These are phyloP conservation scores for Crotalus tigris DNA, from an alignment of 2,113 vertebrate genomes.

Conservation along the genomic window DNA sequence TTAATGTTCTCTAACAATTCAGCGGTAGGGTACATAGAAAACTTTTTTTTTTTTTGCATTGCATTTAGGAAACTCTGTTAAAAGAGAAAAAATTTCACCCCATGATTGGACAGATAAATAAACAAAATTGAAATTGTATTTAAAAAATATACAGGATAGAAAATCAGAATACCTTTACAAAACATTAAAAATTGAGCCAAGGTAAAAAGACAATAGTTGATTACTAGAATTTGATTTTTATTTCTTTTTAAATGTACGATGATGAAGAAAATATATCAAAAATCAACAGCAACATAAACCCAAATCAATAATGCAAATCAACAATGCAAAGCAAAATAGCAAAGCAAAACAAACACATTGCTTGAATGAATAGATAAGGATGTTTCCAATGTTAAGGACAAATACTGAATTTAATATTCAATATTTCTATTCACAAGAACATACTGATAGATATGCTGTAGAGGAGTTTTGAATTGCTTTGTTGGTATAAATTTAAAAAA, in stretches of 20 bases:
- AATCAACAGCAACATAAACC: background rate
- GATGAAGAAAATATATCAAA: background rate
- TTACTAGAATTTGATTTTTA: background rate
- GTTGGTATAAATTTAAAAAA: background rate
- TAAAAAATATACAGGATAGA: background rate
- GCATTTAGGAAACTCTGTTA: conserved; percentile 62
- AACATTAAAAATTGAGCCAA: background rate
- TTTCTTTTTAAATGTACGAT: background rate
- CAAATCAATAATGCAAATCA: background rate
- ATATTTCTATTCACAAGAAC: background rate
- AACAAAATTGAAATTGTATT: background rate
- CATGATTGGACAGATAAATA: background rate
- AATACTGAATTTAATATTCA: background rate
- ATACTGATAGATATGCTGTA: background rate
- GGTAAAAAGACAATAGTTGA: background rate
- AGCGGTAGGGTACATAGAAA: conserved; percentile 61
- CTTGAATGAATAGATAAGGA: background rate
- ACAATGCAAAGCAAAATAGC: background rate
- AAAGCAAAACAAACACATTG: background rate
- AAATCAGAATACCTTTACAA: background rate
- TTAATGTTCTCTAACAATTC: conserved; percentile 63
- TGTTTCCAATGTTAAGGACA: background rate
- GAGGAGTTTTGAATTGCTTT: background rate
- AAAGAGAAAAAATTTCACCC: conserved; percentile 56
- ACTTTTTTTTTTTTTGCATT: conserved; percentile 40